A percentile compares a stretch with the other conserved stretches of the same genome.
Conservation (phyloP, 2,797 vertebrate genomes). For the Rhodeus uyekii region DNA sequence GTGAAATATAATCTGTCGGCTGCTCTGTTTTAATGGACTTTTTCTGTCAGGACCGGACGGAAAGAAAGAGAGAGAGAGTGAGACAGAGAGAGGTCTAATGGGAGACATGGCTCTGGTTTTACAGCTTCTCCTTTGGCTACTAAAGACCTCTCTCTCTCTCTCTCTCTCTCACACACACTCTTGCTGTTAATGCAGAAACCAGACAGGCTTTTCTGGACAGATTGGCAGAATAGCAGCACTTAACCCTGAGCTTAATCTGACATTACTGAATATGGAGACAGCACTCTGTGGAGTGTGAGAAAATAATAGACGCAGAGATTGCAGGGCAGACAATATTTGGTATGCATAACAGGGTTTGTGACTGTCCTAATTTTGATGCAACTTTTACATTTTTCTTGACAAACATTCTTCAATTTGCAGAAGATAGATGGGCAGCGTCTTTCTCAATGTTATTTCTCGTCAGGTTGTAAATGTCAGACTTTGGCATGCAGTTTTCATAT, state of each 20-base stretch:
- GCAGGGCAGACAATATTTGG: conserved; percentile 15
- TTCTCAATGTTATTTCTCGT: neutral
- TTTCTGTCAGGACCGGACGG: conserved; percentile 36
- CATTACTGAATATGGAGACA: conserved; percentile 32
- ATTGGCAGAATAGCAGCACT: conserved; percentile 43
- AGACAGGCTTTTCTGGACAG: conserved; percentile 43
- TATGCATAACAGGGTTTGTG: conserved; percentile 16
- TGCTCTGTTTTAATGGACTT: conserved; percentile 48
- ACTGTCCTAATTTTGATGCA: conserved; percentile 29
- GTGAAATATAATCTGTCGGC: conserved; percentile 48
- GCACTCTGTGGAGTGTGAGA: conserved; percentile 31
- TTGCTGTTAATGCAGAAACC: conserved; percentile 8
- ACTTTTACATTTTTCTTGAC: conserved; percentile 7
- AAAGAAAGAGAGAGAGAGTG: neutral
- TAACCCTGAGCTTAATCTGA: conserved; percentile 42
- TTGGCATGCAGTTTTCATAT: neutral
- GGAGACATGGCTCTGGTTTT: conserved; percentile 21
- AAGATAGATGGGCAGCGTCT: neutral
- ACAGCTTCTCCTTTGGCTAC: conserved; percentile 22
- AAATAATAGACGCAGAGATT: conserved; percentile 8
- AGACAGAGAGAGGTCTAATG: conserved; percentile 31
- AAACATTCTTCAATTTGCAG: neutral
- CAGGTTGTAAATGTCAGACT: neutral
- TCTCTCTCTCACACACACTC: neutral
- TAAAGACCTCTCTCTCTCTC: conserved; percentile 16